phyloP scores from a whole-genome alignment of 2,113 vertebrate genomes.

The Gambusia holbrooki region DNA sequence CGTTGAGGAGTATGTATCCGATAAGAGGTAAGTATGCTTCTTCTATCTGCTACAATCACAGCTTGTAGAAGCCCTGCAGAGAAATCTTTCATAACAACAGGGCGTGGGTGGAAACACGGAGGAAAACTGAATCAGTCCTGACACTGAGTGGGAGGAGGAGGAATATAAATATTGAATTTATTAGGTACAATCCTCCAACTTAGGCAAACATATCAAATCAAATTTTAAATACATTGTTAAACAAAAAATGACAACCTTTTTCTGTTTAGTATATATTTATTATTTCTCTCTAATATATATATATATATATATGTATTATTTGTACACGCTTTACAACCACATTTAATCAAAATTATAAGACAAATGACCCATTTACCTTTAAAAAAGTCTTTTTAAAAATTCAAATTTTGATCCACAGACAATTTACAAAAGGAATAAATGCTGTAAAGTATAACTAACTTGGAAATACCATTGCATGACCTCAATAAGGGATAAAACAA shows the following conservation, averaged over 20 bases:
- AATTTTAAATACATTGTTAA: not conserved
- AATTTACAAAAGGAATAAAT: not conserved
- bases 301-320: not conserved
- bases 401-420: not conserved
- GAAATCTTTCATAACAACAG: conserved; percentile 49
- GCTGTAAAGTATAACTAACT: not conserved
- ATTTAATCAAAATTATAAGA: not conserved
- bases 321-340: not conserved
- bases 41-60: conserved; percentile 23
- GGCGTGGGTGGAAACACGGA: conserved; percentile 51
- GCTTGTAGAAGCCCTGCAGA: conserved; percentile 39
- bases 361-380: not conserved
- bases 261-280: not conserved
- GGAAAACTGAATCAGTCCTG: conserved; percentile 46
- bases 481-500: too few relatives aligned
- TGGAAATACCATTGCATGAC: too few relatives aligned
- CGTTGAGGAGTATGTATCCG: not conserved
- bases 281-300: not conserved
- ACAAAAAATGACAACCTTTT: not conserved
- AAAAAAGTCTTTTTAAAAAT: too few relatives aligned
- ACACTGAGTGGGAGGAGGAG: conserved; percentile 14
- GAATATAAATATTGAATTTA: not conserved
- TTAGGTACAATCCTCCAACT: not conserved
- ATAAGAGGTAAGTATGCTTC: not conserved
- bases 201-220: not conserved